Evolutionary conservation across 2,113 vertebrate species (phyloP).

Genomic region (Serinus canaria): DNA sequence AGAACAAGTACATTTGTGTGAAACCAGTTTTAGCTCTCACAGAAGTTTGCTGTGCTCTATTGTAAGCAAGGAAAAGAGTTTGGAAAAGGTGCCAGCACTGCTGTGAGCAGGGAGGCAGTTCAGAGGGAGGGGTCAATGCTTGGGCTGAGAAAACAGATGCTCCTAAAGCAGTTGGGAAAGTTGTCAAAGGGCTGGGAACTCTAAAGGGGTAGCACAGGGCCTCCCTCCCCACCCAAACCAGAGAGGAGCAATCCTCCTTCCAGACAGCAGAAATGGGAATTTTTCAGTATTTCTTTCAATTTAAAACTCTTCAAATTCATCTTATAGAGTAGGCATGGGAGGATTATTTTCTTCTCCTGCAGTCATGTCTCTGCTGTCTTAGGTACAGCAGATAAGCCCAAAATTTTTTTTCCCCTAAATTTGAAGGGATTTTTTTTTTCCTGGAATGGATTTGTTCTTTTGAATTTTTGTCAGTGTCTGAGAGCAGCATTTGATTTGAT

Average conservation of each 20-base stretch:
- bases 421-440: neutral
- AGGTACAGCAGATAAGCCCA: neutral
- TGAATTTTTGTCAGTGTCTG: neutral
- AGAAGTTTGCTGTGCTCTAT: neutral
- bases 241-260: neutral
- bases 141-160: neutral
- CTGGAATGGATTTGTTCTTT: neutral
- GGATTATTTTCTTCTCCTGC: neutral
- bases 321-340: neutral
- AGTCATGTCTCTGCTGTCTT: neutral
- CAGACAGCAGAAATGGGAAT: neutral
- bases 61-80: neutral
- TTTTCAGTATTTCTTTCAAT: neutral
- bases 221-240: neutral
- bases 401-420: neutral
- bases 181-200: neutral
- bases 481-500: neutral
- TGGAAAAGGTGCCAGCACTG: neutral
- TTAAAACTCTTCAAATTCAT: neutral
- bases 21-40: neutral
- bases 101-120: neutral
- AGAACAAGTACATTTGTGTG: neutral
- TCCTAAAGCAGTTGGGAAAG: neutral
- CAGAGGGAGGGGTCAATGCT: neutral
- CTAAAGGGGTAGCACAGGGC: fast-evolving